Base-by-base conservation (phyloP, 2,888 invertebrate genomes). In the Formica aserva region DNA sequence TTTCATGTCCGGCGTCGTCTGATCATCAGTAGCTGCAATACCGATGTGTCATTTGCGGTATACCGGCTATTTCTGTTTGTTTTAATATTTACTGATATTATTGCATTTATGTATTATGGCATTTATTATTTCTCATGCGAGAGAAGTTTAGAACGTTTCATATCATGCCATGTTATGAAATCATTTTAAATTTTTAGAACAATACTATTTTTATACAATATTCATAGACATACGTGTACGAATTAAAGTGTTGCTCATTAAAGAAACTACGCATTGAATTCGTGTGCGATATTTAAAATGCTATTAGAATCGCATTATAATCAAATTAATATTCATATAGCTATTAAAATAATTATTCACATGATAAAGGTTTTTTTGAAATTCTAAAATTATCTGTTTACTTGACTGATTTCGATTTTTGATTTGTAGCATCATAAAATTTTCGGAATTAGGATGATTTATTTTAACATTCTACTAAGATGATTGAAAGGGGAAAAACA, bases 21-120 rank as follows among this genome's bases (percentile, higher is more conserved):
- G 72, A 60, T 80, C 60, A 52, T 60, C 60, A 80, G 45, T 71
- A 80, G 72, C 60, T 60, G 69, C 45, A 45, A 71, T 35, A 62
- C n/a, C 45, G 4, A 80, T 18, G 18, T 80, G 60, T 55, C 32
- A 67, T 77, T 77, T 77, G 77, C 41, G 67, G 57, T 67, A 57
- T n/a, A 11, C 29, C 22, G 41, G 57, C 26, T 35, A 77, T 67
- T 41, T 29, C n/a, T 57, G 29, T 57, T 41, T 15, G 1, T 67
- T 18, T 18, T 22, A 26, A 52, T 55, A 13, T 55, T 55, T 55
- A 8, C 18, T 18, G 35, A 71, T 60, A 71, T 71, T 57, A n/a
- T 13, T 18, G 18, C 45, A 22, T 41, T 69, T 77, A 48, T 18
- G 32, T 22, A 48, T 1, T 18, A 48, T 15, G 18, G 65, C 15